phyloP scores from a whole-genome alignment of 1,140 invertebrate species.

The Heliconius melpomene region DNA sequence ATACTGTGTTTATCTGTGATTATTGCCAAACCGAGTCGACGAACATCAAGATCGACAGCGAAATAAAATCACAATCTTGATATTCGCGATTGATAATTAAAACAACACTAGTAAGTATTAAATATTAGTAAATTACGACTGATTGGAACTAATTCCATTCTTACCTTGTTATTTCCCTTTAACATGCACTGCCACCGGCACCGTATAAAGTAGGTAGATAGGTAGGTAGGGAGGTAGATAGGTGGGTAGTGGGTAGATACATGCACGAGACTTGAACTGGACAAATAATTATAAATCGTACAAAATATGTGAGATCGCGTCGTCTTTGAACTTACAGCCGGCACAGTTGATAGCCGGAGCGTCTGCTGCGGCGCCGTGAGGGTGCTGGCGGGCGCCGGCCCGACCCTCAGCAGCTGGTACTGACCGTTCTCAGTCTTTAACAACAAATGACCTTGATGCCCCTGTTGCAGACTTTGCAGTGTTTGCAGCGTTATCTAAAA shows the following conservation, averaged over 20 bases:
- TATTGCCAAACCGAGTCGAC: constrained; percentile 15
- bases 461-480: constrained; percentile 90
- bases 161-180: constrained; percentile 68
- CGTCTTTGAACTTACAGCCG: constrained; percentile 76
- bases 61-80: background rate
- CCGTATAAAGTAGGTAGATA: background rate
- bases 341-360: constrained; percentile 78
- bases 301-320: constrained; percentile 30
- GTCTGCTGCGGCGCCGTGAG: constrained; percentile 83
- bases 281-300: constrained; percentile 40
- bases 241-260: constrained; percentile 36
- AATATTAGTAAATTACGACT: constrained; percentile 21
- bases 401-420: constrained; percentile 93
- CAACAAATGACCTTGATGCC: constrained; percentile 91
- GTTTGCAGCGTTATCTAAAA: constrained; percentile 92
- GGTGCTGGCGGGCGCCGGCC: constrained; percentile 85
- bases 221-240: constrained; percentile 12
- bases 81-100: constrained; percentile 11
- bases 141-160: constrained; percentile 31
- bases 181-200: constrained; percentile 50
- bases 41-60: constrained; percentile 12
- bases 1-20: constrained; percentile 23
- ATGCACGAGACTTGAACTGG: constrained; percentile 64
- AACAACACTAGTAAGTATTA: constrained; percentile 26
- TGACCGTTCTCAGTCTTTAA: constrained; percentile 98